Evolutionary conservation across 2,888 invertebrate genomes (phyloP).

Genomic region (Torymus tubicola): DNA sequence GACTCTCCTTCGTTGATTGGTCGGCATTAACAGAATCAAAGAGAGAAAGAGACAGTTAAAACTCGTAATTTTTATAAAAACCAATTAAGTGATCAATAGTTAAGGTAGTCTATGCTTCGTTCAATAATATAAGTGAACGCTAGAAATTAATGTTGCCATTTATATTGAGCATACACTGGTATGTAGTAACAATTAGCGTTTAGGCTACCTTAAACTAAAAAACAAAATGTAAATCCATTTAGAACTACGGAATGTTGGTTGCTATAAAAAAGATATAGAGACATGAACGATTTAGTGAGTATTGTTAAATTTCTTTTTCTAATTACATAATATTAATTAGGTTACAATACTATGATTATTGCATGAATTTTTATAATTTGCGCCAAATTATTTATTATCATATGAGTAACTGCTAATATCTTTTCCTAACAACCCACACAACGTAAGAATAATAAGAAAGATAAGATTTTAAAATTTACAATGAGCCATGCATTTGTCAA

Average conservation of each 20-base stretch:
- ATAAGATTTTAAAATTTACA: background rate
- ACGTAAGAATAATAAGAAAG: conserved; percentile 9
- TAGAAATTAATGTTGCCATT: background rate
- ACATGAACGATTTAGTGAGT: no score
- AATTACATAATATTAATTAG: no score
- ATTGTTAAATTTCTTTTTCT: no score
- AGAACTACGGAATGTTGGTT: conserved; percentile 17
- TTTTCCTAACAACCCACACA: conserved; percentile 38
- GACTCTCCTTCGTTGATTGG: conserved; percentile 72
- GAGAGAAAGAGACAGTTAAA: conserved; percentile 46
- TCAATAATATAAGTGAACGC: background rate
- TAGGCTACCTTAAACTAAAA: conserved; percentile 29
- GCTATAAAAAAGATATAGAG: conserved; percentile 10
- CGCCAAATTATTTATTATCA: no score
- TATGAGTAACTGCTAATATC: background rate
- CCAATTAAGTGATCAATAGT: conserved; percentile 6
- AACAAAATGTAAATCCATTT: conserved; percentile 3
- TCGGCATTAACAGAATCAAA: conserved; percentile 68
- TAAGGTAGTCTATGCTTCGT: conserved; percentile 32
- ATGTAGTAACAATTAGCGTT: background rate
- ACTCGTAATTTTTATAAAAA: conserved; percentile 5
- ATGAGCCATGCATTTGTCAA: conserved; percentile 49
- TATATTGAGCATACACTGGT: no score
- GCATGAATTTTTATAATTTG: no score
- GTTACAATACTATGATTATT: no score